Evolutionary conservation across 2,797 vertebrate genomes (phyloP).

Genomic region (Poecilia gillii): DNA sequence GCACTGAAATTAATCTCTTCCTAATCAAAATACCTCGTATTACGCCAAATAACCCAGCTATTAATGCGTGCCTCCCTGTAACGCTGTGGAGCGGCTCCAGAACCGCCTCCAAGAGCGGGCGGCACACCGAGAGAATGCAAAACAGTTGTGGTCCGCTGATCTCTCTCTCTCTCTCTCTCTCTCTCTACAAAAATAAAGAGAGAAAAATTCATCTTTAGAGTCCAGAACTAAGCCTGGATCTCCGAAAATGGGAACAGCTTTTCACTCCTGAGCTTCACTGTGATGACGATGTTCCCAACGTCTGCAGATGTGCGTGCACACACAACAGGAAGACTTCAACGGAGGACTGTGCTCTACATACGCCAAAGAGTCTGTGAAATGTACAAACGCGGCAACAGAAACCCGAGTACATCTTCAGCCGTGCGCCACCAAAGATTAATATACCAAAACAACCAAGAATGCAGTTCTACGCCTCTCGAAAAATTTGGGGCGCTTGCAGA

Average conservation of each 20-base stretch:
- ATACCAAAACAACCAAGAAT: slow-evolving; percentile 47
- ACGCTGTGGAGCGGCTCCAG: slow-evolving; percentile 70
- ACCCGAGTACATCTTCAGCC: slow-evolving; percentile 55
- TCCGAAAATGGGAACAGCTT: slow-evolving; percentile 63
- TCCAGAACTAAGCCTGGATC: slow-evolving; percentile 74
- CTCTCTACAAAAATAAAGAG: neutral
- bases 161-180: slow-evolving; percentile 78
- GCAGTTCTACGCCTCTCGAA: slow-evolving; percentile 36
- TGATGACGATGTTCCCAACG: slow-evolving; percentile 74
- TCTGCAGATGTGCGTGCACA: slow-evolving; percentile 69
- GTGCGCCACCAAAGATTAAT: slow-evolving; percentile 12
- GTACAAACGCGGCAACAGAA: slow-evolving; percentile 42
- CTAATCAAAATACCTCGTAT: slow-evolving; percentile 71
- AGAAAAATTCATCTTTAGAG: slow-evolving; percentile 59
- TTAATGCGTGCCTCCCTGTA: slow-evolving; percentile 73
- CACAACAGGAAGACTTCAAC: slow-evolving; percentile 69
- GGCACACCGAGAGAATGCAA: slow-evolving; percentile 72
- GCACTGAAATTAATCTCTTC: slow-evolving; percentile 31
- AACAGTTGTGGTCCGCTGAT: slow-evolving; percentile 78
- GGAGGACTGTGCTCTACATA: slow-evolving; percentile 69
- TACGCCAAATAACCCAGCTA: slow-evolving; percentile 74
- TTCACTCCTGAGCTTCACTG: slow-evolving; percentile 72
- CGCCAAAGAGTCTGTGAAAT: slow-evolving; percentile 61
- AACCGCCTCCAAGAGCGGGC: slow-evolving; percentile 70
- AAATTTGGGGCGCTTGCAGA: slow-evolving; percentile 53